Evolutionary conservation across 2,113 vertebrate species (phyloP).

Genomic region (Thymallus thymallus): DNA sequence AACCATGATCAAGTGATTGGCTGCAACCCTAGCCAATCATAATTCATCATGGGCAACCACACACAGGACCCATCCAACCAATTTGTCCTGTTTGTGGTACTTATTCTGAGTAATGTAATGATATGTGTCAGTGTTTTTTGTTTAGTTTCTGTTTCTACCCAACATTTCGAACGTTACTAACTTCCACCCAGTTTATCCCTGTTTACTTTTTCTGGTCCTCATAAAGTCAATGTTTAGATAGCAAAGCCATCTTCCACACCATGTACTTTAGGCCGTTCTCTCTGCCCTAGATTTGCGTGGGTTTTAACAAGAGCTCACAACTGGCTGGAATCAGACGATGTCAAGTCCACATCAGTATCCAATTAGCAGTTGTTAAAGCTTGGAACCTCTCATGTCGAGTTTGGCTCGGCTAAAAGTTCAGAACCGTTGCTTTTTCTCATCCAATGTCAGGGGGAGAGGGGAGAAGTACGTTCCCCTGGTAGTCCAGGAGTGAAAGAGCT

Average conservation of each 20-base stretch:
- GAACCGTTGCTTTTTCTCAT: conserved; percentile 19
- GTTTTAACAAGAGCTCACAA: conserved; percentile 16
- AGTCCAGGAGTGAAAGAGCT: conserved; percentile 25
- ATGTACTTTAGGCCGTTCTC: conserved; percentile 7
- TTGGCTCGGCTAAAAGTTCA: conserved; percentile 39
- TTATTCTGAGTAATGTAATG: conserved; percentile 28
- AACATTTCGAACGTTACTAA: not conserved
- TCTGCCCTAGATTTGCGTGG: conserved; percentile 17
- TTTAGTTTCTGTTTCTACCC: conserved; percentile 24
- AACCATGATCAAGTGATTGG: conserved; percentile 47
- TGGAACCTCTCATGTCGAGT: conserved; percentile 41
- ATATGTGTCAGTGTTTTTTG: not conserved
- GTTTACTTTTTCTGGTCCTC: conserved; percentile 45
- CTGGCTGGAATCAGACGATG: conserved; percentile 35
- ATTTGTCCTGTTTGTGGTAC: not conserved
- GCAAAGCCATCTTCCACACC: conserved; percentile 16
- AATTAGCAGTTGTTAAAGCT: conserved; percentile 60
- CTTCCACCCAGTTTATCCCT: not conserved
- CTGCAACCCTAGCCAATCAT: conserved; percentile 16
- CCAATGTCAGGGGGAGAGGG: conserved; percentile 29
- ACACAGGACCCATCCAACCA: conserved; percentile 2
- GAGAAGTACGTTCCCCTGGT: conserved; percentile 9
- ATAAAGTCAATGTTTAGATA: conserved; percentile 55
- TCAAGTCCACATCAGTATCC: conserved; percentile 60
- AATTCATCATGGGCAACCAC: conserved; percentile 24